Evolutionary conservation across 2,113 vertebrate species (phyloP).

Genomic region (Pseudois nayaur): DNA sequence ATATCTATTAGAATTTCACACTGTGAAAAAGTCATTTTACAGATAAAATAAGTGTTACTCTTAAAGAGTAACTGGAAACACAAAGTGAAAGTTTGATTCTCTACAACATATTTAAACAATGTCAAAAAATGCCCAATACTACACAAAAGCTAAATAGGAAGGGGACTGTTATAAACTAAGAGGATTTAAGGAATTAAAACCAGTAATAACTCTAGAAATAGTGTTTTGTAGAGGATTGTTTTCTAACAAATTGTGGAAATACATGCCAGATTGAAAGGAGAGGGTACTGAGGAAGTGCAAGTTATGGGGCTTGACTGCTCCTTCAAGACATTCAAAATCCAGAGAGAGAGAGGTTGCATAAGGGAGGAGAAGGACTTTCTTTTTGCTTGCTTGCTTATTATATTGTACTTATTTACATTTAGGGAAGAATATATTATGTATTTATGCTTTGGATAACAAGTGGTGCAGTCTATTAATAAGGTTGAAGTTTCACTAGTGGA

Average conservation of each 20-base stretch:
- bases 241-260: neutral
- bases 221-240: neutral
- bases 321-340: neutral
- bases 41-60: neutral
- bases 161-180: neutral
- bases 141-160: neutral
- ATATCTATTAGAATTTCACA: neutral
- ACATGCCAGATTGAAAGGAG: neutral
- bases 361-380: too few species aligned
- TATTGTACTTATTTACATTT: neutral
- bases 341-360: neutral
- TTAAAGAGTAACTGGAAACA: neutral
- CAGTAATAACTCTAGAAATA: neutral
- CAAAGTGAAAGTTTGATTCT: neutral
- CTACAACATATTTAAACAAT: neutral
- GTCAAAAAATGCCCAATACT: neutral
- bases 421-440: neutral
- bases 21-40: neutral
- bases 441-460: neutral
- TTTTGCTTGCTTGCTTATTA: neutral
- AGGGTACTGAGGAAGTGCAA: neutral
- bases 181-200: neutral
- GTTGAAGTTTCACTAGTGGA: neutral
- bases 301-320: fast-evolving
- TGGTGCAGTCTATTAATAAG: neutral